These are phyloP conservation scores for Sinhomidia bicolor DNA, from an alignment of 2,888 invertebrate genomes.

Conservation along the genomic window DNA sequence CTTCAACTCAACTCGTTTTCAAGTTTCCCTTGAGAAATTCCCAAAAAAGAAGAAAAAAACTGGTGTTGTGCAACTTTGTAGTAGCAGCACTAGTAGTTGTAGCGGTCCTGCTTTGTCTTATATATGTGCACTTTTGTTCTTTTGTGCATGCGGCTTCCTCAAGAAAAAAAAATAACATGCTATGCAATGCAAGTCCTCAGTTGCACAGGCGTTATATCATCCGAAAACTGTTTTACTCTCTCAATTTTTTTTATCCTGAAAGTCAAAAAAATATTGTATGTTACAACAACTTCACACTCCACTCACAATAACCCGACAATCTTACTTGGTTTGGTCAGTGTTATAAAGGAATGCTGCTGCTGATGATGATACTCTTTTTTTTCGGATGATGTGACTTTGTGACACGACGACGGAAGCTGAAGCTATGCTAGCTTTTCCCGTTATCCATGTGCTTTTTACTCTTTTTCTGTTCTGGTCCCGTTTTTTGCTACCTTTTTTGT, in stretches of 20 bases:
- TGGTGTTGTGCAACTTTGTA: slow-evolving; percentile 16
- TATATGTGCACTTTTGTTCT: not conserved
- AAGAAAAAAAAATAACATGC: not conserved
- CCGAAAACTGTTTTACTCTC: not conserved
- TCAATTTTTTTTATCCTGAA: not conserved
- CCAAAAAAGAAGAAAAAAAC: slow-evolving; percentile 54
- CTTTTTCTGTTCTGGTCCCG: not conserved
- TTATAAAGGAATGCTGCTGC: not conserved
- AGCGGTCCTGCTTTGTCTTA: not conserved
- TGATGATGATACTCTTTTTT: not conserved
- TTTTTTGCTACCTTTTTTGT: not conserved
- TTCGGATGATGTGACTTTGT: not conserved
- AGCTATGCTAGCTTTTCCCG: not conserved
- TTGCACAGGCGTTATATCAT: not conserved
- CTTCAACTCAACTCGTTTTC: slow-evolving; percentile 12
- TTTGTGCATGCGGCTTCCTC: not conserved
- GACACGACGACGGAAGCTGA: slow-evolving; percentile 2
- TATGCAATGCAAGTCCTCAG: slow-evolving; percentile 8
- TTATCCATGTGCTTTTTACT: slow-evolving; percentile 9
- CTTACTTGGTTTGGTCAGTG: not conserved
- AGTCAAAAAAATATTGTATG: no score
- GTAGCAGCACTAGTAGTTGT: no score
- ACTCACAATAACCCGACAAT: not conserved
- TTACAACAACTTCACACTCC: not conserved
- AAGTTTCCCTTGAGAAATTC: slow-evolving; percentile 66